Evolutionary conservation across 2,113 vertebrate genomes (phyloP).

Genomic region (Tachysurus fulvidraco): DNA sequence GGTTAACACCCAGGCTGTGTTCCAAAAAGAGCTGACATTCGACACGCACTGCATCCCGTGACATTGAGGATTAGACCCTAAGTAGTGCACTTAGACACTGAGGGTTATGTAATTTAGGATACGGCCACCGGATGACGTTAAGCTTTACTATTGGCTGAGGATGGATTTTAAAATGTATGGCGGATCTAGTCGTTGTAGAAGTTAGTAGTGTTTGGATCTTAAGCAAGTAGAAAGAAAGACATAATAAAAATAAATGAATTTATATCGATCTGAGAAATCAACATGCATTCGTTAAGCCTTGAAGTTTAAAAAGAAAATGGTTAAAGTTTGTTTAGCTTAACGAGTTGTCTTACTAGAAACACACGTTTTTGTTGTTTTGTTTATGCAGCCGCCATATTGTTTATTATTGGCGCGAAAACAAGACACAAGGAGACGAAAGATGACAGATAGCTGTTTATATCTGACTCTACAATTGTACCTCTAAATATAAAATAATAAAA

Average conservation of each 20-base stretch:
- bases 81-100: background rate
- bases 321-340: background rate
- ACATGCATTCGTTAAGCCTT: background rate
- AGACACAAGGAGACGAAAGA: background rate
- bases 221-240: background rate
- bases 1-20: background rate
- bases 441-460: background rate
- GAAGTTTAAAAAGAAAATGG: constrained; percentile 41
- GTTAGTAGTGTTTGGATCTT: background rate
- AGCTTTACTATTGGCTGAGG: constrained; percentile 58
- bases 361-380: background rate
- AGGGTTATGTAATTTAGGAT: background rate
- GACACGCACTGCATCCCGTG: background rate
- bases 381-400: constrained; percentile 8
- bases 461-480: too few species aligned
- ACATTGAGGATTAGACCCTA: background rate
- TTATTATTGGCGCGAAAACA: constrained; percentile 14
- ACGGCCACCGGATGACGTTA: background rate
- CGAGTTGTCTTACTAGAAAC: background rate
- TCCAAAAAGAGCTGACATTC: background rate
- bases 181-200: constrained; percentile 42
- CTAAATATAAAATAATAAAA: background rate
- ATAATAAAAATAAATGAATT: background rate
- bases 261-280: too few species aligned
- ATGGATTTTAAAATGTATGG: constrained; percentile 72